A percentile compares a stretch with the other conserved stretches of the same genome.
phyloP scores from a whole-genome alignment of 2,113 vertebrate species.

The Leptodactylus fuscus region DNA sequence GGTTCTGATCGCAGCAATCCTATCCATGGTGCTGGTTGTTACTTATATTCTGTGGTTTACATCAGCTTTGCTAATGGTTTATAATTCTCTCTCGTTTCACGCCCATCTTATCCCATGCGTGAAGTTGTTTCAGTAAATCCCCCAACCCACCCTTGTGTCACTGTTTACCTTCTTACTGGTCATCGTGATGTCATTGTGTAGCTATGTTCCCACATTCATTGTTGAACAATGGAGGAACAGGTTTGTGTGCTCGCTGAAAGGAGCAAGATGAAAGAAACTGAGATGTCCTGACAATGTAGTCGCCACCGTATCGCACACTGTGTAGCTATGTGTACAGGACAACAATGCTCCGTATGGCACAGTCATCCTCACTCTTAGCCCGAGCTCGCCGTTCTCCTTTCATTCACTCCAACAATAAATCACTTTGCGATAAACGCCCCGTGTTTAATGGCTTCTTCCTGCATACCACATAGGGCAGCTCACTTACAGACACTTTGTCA shows the following conservation, averaged over 20 bases:
- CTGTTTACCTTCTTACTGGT: conserved; percentile 38
- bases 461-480: not conserved
- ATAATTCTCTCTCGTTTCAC: not conserved
- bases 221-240: conserved; percentile 19
- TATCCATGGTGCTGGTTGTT: too few relatives aligned
- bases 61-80: not conserved
- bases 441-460: not conserved
- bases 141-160: not conserved
- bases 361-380: not conserved
- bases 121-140: not conserved
- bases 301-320: not conserved
- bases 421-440: not conserved
- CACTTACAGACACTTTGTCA: conserved; percentile 13
- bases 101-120: not conserved
- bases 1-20: too few relatives aligned
- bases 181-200: conserved; percentile 1
- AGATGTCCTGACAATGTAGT: not conserved
- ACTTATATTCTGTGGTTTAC: too few relatives aligned
- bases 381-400: conserved; percentile 11
- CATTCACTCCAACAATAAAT: conserved; percentile 41
- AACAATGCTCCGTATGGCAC: not conserved
- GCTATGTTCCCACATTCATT: conserved; percentile 3
- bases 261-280: conserved; percentile 6
- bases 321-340: conserved; percentile 29
- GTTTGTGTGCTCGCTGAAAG: conserved; percentile 15